Evolutionary conservation across 2,113 vertebrate genomes (phyloP).

Genomic region (Rhinopomastus cyanomelas): DNA sequence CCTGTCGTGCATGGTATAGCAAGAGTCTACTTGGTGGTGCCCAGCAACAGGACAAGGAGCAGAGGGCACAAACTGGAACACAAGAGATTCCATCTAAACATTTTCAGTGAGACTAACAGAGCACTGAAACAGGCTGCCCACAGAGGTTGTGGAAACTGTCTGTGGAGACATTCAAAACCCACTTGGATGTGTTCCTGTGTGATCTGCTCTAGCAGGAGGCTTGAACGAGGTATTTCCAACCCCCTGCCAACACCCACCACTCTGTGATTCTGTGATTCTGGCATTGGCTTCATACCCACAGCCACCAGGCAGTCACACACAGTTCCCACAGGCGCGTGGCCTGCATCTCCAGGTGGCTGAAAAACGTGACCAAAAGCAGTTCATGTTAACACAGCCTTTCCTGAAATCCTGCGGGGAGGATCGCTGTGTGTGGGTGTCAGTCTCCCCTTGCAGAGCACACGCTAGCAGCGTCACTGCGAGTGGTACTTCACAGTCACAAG

Average conservation of each 20-base stretch:
- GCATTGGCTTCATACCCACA: accelerated
- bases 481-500: background rate
- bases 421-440: accelerated
- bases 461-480: background rate
- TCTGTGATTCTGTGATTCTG: background rate
- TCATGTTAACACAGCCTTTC: accelerated
- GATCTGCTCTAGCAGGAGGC: no score
- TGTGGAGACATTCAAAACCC: no score
- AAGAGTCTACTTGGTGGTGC: background rate
- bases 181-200: no score
- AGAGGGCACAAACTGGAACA: no score
- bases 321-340: accelerated
- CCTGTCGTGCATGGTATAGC: background rate
- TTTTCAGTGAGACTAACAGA: no score
- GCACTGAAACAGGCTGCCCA: no score
- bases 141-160: no score
- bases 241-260: no score
- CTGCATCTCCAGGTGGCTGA: background rate
- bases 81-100: no score
- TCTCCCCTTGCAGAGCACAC: background rate
- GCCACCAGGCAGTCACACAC: accelerated
- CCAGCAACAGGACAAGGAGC: no score
- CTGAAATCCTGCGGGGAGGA: background rate
- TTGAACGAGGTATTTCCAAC: no score
- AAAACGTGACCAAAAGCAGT: background rate